Conservation (phyloP, 2,113 vertebrate species). For the Euleptes europaea region DNA sequence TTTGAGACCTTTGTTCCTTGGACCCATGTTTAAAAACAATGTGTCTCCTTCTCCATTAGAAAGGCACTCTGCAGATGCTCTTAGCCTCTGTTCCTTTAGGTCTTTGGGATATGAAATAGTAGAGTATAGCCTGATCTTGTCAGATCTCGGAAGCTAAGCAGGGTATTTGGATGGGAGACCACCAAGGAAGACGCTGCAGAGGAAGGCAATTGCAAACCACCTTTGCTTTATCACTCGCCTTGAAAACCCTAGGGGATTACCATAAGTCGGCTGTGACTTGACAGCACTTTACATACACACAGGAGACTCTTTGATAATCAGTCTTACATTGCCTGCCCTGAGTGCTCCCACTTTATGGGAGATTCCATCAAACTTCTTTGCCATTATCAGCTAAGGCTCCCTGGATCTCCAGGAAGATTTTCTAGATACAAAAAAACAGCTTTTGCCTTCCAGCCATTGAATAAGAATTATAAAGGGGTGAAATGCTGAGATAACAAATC, state of each 20-base stretch:
- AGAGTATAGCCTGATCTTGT: no score
- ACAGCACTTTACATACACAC: neutral
- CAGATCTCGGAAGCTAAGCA: no score
- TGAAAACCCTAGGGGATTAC: no score
- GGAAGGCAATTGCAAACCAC: no score
- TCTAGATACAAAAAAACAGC: neutral
- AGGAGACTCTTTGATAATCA: neutral
- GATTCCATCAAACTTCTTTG: neutral
- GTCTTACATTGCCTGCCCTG: neutral
- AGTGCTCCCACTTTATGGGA: neutral
- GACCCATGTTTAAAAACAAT: neutral
- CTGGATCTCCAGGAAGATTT: neutral
- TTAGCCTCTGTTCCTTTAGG: neutral
- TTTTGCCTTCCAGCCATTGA: neutral
- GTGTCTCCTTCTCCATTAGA: neutral
- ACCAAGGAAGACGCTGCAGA: no score
- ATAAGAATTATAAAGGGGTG: neutral
- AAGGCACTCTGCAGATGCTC: neutral
- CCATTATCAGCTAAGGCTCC: neutral
- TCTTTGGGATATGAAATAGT: neutral
- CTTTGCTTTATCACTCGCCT: no score
- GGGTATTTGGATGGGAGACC: no score
- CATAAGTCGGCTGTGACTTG: no score
- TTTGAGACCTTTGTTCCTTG: neutral
- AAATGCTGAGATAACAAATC: neutral